Base-by-base conservation (phyloP, 2,113 vertebrate genomes). In the Struthidea cinerea region DNA sequence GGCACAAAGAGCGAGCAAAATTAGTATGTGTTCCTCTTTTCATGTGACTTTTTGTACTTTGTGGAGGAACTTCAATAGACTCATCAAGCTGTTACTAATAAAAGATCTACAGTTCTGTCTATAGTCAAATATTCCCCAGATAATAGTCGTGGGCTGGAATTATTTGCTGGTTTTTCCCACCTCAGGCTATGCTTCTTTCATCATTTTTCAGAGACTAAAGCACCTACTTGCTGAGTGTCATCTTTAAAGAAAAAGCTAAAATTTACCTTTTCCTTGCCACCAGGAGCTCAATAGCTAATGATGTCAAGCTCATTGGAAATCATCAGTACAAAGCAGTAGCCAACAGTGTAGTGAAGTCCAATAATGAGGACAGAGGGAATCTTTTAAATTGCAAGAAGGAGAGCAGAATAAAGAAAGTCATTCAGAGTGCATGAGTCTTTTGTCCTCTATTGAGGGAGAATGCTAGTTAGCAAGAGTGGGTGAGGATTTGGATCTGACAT, bases 21-120 rank as follows among this genome's bases (percentile, higher is more conserved):
- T 93, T 91, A 94, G 44, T 47, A 37, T 15, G 23, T 68, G 44
- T 47, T 95, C 85, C 32, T 90, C 73, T 94, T 93, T 68, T 44
- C 68, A 52, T 63, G 17, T 74, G 52, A 86, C 67, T 84, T 52
- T 81, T 76, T 4, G 9, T 94, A 76, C 77, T 82, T 77, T 53
- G 37, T 20, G 6, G 39, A 89, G 59, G 68, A 88, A 53, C 33
- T 82, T 88, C 65, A 96, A 80, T 56, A 89, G 59, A 32, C 19
- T 91, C 33, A 88, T 91, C 64, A 93, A 69, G 81, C 46, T 68
- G 65, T 76, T 82, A 32, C 79, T 92, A 87, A 89, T 68, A 94
- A 92, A 87, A 94, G 87, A 46, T 52, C 49, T 50, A 52, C 69
- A 71, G 19, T 70, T 83, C 64, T 35, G 10, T 59, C 76, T 90